phyloP scores from a whole-genome alignment of 2,797 vertebrate species.

The Squalus acanthias region DNA sequence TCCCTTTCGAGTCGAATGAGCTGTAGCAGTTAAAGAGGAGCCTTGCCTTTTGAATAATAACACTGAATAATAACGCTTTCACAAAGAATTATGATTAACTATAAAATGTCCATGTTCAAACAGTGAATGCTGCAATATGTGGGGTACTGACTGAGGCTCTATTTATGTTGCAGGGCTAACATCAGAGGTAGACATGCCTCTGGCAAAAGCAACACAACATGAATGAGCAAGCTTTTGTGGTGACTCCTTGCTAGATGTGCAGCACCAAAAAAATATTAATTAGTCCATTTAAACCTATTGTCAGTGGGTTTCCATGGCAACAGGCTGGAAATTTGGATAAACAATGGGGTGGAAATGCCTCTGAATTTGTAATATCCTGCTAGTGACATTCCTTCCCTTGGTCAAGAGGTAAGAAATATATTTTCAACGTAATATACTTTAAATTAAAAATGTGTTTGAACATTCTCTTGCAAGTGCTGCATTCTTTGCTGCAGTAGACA shows the following conservation, averaged over 20 bases:
- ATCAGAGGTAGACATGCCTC: not conserved
- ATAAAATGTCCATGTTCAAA: not conserved
- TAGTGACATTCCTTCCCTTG: not conserved
- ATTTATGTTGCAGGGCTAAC: not conserved
- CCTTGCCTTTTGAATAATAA: not conserved
- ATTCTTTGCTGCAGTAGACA: not conserved
- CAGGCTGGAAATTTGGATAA: constrained; percentile 3
- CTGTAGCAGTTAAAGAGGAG: not conserved
- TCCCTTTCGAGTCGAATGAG: not conserved
- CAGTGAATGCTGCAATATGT: not conserved
- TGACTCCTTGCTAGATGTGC: not conserved
- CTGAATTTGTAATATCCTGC: constrained; percentile 14
- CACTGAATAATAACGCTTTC: not conserved
- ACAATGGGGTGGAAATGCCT: not conserved
- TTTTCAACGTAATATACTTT: not conserved
- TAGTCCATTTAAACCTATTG: constrained; percentile 16
- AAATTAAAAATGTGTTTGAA: not conserved
- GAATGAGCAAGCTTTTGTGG: not conserved
- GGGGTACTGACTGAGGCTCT: not conserved
- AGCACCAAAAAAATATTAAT: not conserved
- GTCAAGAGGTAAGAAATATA: not conserved
- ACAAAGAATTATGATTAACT: not conserved
- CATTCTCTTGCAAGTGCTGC: not conserved
- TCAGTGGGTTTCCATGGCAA: constrained; percentile 5
- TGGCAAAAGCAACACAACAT: not conserved